These are phyloP conservation scores for Drosophila asahinai DNA, from an alignment of 1,140 invertebrate genomes.

Conservation along the genomic window DNA sequence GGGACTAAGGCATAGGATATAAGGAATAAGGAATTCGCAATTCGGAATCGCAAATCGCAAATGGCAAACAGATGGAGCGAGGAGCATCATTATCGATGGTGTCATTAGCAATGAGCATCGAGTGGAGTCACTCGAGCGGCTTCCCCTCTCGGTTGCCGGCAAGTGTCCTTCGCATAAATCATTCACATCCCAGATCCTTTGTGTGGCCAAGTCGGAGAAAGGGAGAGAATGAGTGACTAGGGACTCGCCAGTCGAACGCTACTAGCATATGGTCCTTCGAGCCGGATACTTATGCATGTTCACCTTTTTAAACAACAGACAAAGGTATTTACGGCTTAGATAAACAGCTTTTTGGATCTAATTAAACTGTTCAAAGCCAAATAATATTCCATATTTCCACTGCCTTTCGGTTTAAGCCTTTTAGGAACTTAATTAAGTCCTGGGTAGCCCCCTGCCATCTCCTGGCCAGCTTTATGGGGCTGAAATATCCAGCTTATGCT, in stretches of 20 bases:
- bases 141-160: not conserved
- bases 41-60: slow-evolving; percentile 31
- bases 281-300: too few species aligned
- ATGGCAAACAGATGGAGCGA: slow-evolving; percentile 41
- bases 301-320: too few species aligned
- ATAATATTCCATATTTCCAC: not conserved
- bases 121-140: slow-evolving; percentile 34
- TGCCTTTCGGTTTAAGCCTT: not conserved
- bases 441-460: too few species aligned
- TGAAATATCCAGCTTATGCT: too few species aligned
- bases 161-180: slow-evolving; percentile 37
- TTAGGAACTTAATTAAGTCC: not conserved
- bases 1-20: not conserved
- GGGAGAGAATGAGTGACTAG: too few species aligned
- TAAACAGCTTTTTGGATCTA: not conserved
- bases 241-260: too few species aligned
- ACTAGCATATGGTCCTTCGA: too few species aligned
- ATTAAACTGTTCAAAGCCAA: not conserved
- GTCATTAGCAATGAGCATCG: slow-evolving; percentile 67
- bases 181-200: slow-evolving; percentile 14
- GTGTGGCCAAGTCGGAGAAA: not conserved
- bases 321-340: slow-evolving; percentile 1
- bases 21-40: not conserved
- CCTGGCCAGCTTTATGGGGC: too few species aligned
- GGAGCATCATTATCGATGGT: slow-evolving; percentile 68